Percentiles rank a stretch among this genome's conserved stretches.
Conservation (phyloP, 92 coral and sea anemone genomes). For the Parazoanthus darwini region DNA sequence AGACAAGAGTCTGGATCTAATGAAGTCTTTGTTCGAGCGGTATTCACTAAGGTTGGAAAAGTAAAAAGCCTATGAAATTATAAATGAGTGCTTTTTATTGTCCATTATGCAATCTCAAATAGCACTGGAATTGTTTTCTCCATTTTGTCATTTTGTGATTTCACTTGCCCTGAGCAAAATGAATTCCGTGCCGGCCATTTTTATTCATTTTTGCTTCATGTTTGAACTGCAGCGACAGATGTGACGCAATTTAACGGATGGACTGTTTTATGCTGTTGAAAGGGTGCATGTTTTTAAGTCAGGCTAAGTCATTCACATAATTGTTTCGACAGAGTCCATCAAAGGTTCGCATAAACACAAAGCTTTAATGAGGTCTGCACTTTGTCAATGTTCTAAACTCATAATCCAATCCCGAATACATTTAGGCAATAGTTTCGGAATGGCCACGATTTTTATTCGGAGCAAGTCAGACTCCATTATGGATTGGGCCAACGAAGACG, state of each 20-base stretch:
- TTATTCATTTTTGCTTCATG: background rate
- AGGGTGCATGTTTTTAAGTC: background rate
- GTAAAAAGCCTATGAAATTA: background rate
- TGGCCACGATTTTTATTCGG: conserved; percentile 30
- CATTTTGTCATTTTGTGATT: background rate
- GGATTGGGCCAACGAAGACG: conserved; percentile 47
- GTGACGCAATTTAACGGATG: conserved; percentile 27
- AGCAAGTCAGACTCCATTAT: conserved; percentile 32
- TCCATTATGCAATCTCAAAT: background rate
- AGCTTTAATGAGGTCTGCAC: conserved; percentile 20
- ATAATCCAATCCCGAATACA: conserved; percentile 1
- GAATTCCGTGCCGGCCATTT: background rate
- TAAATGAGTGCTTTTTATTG: background rate
- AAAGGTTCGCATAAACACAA: conserved; percentile 32
- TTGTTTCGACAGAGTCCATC: background rate
- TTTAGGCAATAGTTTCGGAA: background rate
- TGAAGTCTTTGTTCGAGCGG: conserved; percentile 1
- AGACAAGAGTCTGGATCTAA: background rate
- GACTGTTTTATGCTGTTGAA: background rate
- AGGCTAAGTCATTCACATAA: background rate
- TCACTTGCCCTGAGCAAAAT: background rate
- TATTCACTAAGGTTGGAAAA: background rate
- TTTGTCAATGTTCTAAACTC: conserved; percentile 8
- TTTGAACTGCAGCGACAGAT: conserved; percentile 23
- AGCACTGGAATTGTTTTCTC: background rate